These are phyloP conservation scores for Notarius quadriscutis DNA, from an alignment of 2,113 vertebrate genomes.

Conservation along the genomic window DNA sequence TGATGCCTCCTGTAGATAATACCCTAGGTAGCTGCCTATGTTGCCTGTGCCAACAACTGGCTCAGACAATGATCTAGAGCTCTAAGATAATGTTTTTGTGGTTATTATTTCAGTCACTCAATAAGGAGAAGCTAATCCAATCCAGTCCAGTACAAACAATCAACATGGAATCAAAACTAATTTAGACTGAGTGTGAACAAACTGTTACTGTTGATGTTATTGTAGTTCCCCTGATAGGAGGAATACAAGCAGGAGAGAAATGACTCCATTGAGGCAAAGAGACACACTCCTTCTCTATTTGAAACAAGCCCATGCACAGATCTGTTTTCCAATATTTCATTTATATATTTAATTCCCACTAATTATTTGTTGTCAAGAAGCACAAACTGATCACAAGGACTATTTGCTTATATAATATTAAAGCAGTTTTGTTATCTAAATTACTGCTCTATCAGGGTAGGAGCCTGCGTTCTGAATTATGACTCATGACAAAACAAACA, in stretches of 20 bases:
- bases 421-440: not conserved
- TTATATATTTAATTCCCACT: not conserved
- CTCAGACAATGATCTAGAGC: not conserved
- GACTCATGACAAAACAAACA: not conserved
- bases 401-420: not conserved
- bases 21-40: not conserved
- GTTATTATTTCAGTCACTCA: slow-evolving; percentile 11
- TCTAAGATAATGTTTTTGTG: not conserved
- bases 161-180: not conserved
- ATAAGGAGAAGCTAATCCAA: slow-evolving; percentile 8
- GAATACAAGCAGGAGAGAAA: not conserved
- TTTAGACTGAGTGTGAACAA: not conserved
- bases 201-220: not conserved
- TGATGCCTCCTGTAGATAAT: not conserved
- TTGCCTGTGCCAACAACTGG: not conserved
- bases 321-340: not conserved
- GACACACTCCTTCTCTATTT: not conserved
- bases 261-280: not conserved
- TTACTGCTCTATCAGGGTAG: not conserved
- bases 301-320: not conserved
- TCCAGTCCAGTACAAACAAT: slow-evolving; percentile 8
- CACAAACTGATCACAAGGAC: not conserved
- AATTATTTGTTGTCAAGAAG: not conserved
- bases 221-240: slow-evolving; percentile 3
- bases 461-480: not conserved